phyloP scores from a whole-genome alignment of 2,113 vertebrate genomes.

The Aspidoscelis tigris region DNA sequence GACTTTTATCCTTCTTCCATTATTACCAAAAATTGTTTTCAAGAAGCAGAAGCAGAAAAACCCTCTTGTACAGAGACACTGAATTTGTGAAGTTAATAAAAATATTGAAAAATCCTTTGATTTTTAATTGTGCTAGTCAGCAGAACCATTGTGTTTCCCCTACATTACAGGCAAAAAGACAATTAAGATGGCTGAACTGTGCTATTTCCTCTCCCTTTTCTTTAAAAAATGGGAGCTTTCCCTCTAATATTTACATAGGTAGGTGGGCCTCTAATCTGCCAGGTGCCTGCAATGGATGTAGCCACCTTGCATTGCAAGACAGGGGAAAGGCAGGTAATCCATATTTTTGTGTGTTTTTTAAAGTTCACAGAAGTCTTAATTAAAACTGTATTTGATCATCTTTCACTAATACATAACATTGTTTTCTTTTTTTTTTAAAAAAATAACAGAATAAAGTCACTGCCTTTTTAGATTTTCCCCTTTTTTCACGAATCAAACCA shows the following conservation, averaged over 20 bases:
- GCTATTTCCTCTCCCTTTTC: rapidly evolving
- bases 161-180: not conserved
- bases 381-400: not conserved
- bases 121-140: not conserved
- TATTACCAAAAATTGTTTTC: not conserved
- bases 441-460: not conserved
- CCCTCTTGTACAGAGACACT: not conserved
- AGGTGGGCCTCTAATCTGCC: too few species aligned
- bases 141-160: not conserved
- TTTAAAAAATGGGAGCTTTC: not conserved
- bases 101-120: not conserved
- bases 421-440: not conserved
- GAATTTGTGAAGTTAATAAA: not conserved
- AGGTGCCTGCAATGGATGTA: too few species aligned
- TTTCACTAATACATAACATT: not conserved
- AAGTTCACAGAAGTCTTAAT: not conserved
- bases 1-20: not conserved
- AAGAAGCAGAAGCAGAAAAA: not conserved
- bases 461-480: not conserved
- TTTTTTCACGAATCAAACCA: not conserved
- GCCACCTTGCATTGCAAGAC: too few species aligned
- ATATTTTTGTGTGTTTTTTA: too few species aligned
- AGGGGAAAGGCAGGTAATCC: too few species aligned
- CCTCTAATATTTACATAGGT: not conserved
- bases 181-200: not conserved